Percentiles rank a stretch among this genome's conserved stretches.
Evolutionary conservation across 2,797 vertebrate species (phyloP).

Genomic region (Syngnathus acus): DNA sequence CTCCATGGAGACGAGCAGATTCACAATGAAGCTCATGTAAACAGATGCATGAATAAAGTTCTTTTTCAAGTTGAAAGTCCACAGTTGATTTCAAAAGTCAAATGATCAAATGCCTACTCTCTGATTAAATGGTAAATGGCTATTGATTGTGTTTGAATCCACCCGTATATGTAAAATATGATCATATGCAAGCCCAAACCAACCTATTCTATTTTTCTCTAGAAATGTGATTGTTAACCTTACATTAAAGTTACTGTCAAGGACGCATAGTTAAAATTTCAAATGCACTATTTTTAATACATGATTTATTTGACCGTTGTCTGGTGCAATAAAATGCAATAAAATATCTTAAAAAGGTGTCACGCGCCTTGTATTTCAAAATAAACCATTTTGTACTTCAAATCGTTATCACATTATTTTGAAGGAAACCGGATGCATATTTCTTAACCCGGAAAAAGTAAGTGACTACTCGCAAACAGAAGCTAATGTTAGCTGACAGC

Average conservation of each 20-base stretch:
- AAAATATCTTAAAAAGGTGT: neutral
- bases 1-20: slow-evolving; percentile 56
- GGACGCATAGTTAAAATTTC: neutral
- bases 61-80: neutral
- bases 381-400: neutral
- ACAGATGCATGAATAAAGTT: neutral
- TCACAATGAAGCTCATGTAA: slow-evolving; percentile 76
- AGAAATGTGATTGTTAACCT: neutral
- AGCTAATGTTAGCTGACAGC: neutral
- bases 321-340: neutral
- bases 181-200: neutral
- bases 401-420: neutral
- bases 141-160: neutral
- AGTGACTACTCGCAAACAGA: neutral
- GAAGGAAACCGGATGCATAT: slow-evolving; percentile 21
- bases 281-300: neutral
- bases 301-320: neutral
- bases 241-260: neutral
- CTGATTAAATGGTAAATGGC: neutral
- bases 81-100: neutral
- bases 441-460: slow-evolving; percentile 16
- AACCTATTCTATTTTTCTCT: neutral
- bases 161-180: neutral
- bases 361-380: neutral
- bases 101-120: neutral